Base-by-base conservation (phyloP, 2,888 invertebrate genomes). In the Tridacna gigas region DNA sequence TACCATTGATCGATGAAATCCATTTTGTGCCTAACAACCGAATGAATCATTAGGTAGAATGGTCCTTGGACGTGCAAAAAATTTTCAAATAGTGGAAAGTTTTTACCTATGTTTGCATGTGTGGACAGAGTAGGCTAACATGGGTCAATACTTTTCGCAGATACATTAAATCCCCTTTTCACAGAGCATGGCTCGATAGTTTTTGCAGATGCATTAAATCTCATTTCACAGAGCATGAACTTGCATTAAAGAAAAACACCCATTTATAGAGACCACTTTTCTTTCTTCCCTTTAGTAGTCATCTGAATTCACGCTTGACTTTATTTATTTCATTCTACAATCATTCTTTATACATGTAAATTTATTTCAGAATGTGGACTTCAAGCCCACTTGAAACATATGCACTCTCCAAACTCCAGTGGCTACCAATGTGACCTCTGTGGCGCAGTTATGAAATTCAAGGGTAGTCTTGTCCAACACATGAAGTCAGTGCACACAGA, bases 381-480 rank as follows among this genome's bases (percentile, higher is more conserved):
- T 9, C 45, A 25, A 20, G 26, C 74, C 15, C 82, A 82, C 67
- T 37, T 69, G 18, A 66, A 22, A n/a, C 60, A 66, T 56, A 77
- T 82, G 56, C 82, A 82, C 67, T 47, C 48, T 74, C 69, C 48
- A 1, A 26, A 18, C 20, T 47, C 51, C 15, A 25, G 15, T 9
- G 74, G 18, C 4, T 78, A 67, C 67, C 82, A 82, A 48, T 83
- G 83, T 79, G 83, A 83, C 48, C 65, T 83, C 9, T 83, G 83
- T 73, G 83, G 83, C 5, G 79, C 83, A 5, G 51, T 67, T 15
- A n/a, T 83, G 28, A 76, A 77, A 25, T 66, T 63, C 47, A 79
- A 79, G 48, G 83, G 83, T 2, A 79, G 60, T 65, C 79, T 83
- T 12, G 79, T 66, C 28, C 73, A 71, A 60, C 83, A 83, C 74